phyloP scores from a whole-genome alignment of 2,113 vertebrate species.

The Mohoua ochrocephala region DNA sequence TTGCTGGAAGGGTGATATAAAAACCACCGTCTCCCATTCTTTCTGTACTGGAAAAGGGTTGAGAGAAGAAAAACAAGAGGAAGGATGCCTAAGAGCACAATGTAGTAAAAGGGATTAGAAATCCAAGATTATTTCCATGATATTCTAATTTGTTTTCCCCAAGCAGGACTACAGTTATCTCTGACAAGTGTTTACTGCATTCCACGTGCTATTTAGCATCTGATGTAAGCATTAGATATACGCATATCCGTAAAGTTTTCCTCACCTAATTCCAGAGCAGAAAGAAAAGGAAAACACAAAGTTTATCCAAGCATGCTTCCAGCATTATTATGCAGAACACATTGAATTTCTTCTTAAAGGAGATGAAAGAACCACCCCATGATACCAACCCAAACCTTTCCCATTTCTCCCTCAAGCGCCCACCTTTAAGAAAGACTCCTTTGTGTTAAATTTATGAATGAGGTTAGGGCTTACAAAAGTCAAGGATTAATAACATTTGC shows the following conservation, averaged over 20 bases:
- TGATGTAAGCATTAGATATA: not conserved
- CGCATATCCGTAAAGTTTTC: not conserved
- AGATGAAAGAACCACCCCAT: not conserved
- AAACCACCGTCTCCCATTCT: not conserved
- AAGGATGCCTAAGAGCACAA: not conserved
- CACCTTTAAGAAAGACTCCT: not conserved
- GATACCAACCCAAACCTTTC: not conserved
- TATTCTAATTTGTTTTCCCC: not conserved
- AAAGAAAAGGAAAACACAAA: not conserved
- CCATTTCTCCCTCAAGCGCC: not conserved
- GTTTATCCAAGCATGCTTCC: not conserved
- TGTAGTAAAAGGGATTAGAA: not conserved
- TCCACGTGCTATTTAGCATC: not conserved
- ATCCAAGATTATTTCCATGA: not conserved
- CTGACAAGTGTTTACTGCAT: not conserved
- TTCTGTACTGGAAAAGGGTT: not conserved
- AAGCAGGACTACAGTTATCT: not conserved
- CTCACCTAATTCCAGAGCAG: not conserved
- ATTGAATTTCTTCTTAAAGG: not conserved
- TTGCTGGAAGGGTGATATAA: not conserved
- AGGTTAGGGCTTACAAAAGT: constrained; percentile 8
- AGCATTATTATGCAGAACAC: not conserved
- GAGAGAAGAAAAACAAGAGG: not conserved
- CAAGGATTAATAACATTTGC: constrained; percentile 26
- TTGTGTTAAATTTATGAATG: constrained; percentile 48